Evolutionary conservation across 2,888 invertebrate genomes (phyloP).

Genomic region (Neoitamus cyanurus): DNA sequence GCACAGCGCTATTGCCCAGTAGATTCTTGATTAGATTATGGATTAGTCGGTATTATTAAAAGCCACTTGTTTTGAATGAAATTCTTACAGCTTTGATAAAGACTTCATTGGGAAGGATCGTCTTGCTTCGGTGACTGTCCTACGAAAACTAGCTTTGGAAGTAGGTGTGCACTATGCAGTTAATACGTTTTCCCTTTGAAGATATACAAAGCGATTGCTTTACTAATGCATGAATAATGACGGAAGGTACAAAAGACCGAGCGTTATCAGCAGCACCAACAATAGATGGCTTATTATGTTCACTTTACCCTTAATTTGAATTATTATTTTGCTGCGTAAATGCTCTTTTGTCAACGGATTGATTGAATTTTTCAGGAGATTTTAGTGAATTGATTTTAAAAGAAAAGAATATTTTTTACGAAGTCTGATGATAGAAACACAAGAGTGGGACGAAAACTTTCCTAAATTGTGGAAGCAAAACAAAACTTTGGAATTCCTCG

Average conservation of each 20-base stretch:
- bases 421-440: too few relatives aligned
- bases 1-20: constrained; percentile 19
- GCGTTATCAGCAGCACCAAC: not conserved
- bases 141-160: not conserved
- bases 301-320: not conserved
- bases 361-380: too few relatives aligned
- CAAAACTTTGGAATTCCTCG: too few relatives aligned
- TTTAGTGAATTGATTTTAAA: too few relatives aligned
- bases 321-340: too few relatives aligned
- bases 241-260: not conserved
- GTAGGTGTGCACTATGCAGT: too few relatives aligned
- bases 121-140: not conserved
- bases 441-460: too few relatives aligned
- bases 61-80: not conserved
- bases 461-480: too few relatives aligned
- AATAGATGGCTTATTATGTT: not conserved
- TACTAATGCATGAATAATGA: not conserved
- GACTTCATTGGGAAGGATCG: not conserved
- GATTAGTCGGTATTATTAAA: not conserved
- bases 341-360: too few relatives aligned
- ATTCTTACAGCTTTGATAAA: not conserved
- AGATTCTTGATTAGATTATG: not conserved
- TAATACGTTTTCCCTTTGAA: not conserved
- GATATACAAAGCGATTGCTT: not conserved
- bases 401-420: too few relatives aligned